Evolutionary conservation across 2,888 invertebrate genomes (phyloP), one percentile per base, ranked within the genome.

Genomic region (Hoplodrina ambigua): DNA sequence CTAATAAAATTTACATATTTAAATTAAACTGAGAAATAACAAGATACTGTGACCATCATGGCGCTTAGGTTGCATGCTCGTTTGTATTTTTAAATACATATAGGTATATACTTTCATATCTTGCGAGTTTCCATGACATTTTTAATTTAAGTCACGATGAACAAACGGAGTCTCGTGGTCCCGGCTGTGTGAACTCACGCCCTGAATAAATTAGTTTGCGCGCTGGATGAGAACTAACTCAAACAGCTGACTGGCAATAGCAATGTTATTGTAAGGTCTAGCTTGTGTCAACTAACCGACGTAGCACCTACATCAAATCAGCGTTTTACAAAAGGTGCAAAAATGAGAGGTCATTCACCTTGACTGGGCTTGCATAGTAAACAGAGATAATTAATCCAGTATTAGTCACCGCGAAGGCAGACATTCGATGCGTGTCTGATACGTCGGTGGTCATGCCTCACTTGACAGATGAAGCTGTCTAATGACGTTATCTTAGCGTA

Each of bases 1-100:
- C 94, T 94, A 94, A 95, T 96, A 95, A 96, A 95, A 96, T 96
- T 96, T 94, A 94, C 96, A 96, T 96, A 96, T 96, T 95, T 95
- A 96, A 95, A 96, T 96, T 95, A 95, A 95, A 95, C 92, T 92
- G 92, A 91, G 91, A 94, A 94, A 94, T 95, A 95, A 96, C 95
- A 95, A 95, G 95, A 94, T 89, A 92, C 91, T 92, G 92, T 90
- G 90, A 90, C 92, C 92, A 90, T 94, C 91, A 88, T 87, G 85
- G 79, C 87, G 87, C 89, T 91, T 88, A 92, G 92, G 92, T 93
- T 92, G 87, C 87, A 84, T 82, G 87, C 88, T 89, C 86, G 80
- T 81, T 87, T 85, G 72, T 85, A 78, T 88, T 88, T 85, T 81
- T 83, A 82, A 76, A 80, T 80, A 77, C 76, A 68, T 59, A 74